Percentiles rank a stretch among this genome's conserved stretches.
Conservation (phyloP, 2,888 invertebrate genomes). For the Pseudococcus jackbeardsleyi region DNA sequence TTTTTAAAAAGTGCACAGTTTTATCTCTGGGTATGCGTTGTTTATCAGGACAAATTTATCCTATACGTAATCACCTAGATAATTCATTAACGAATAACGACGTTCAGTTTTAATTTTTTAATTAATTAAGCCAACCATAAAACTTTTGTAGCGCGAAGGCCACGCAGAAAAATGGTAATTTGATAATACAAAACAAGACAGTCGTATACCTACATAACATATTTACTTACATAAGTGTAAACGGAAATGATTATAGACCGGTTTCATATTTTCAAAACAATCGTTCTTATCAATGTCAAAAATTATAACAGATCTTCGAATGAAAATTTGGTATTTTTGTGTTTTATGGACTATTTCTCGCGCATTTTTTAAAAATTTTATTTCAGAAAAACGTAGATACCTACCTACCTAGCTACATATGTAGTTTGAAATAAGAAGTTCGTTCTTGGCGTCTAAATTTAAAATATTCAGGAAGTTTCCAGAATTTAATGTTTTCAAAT, state of each 20-base stretch:
- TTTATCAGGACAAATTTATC: neutral
- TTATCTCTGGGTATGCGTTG: no score
- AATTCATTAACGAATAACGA: neutral
- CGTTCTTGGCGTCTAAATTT: neutral
- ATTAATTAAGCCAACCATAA: slow-evolving; percentile 1
- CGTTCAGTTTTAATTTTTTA: neutral
- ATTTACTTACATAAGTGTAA: neutral
- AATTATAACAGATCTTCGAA: neutral
- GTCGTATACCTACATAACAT: neutral
- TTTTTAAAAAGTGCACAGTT: no score
- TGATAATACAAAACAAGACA: neutral
- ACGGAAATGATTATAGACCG: slow-evolving; percentile 40
- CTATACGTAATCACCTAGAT: neutral
- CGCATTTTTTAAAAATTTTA: neutral
- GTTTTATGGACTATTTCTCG: neutral
- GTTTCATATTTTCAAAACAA: slow-evolving; percentile 17
- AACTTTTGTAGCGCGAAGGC: slow-evolving; percentile 52
- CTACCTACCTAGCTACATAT: neutral
- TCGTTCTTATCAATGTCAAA: slow-evolving; percentile 23
- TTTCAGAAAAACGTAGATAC: no score
- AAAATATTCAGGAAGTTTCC: neutral
- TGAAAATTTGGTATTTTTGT: neutral
- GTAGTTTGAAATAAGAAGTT: neutral
- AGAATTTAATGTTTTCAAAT: neutral
- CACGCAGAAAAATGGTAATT: neutral